Evolutionary conservation across 1,140 invertebrate genomes (phyloP).

Genomic region (Phortica variegata): DNA sequence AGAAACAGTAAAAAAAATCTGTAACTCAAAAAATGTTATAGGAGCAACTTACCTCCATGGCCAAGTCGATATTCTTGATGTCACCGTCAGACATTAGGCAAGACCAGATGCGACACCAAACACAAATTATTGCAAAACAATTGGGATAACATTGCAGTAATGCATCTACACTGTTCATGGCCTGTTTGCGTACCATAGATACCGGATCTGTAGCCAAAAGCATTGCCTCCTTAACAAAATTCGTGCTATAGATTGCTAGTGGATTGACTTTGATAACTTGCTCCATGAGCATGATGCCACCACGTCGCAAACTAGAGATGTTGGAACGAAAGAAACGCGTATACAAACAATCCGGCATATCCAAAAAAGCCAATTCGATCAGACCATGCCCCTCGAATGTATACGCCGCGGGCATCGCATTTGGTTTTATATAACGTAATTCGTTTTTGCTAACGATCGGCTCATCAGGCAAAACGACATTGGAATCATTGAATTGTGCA

Average conservation of each 20-base stretch:
- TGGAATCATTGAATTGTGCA: conserved; percentile 30
- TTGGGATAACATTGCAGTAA: conserved; percentile 36
- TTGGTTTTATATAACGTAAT: conserved; percentile 33
- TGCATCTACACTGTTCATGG: conserved; percentile 32
- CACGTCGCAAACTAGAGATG: conserved; percentile 32
- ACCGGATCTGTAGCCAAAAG: conserved; percentile 32
- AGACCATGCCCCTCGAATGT: conserved; percentile 41
- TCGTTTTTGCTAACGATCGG: conserved; percentile 26
- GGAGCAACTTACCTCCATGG: conserved; percentile 33
- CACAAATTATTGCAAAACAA: conserved; percentile 41
- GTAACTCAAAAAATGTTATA: too few species aligned
- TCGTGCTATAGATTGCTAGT: conserved; percentile 46
- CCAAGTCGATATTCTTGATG: conserved; percentile 31
- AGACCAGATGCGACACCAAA: conserved; percentile 44
- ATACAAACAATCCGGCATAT: conserved; percentile 35
- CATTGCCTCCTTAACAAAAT: conserved; percentile 36
- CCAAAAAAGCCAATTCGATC: conserved; percentile 29
- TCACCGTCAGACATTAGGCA: conserved; percentile 42
- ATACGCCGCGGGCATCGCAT: conserved; percentile 22
- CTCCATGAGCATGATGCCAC: conserved; percentile 43
- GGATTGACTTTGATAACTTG: conserved; percentile 39
- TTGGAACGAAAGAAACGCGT: conserved; percentile 30
- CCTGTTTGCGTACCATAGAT: conserved; percentile 38
- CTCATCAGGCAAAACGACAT: conserved; percentile 18
- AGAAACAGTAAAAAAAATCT: too few species aligned